Evolutionary conservation across 2,797 vertebrate species (phyloP), one percentile per base, ranked within the genome.

Genomic region (Schizopygopsis malacanthus): DNA sequence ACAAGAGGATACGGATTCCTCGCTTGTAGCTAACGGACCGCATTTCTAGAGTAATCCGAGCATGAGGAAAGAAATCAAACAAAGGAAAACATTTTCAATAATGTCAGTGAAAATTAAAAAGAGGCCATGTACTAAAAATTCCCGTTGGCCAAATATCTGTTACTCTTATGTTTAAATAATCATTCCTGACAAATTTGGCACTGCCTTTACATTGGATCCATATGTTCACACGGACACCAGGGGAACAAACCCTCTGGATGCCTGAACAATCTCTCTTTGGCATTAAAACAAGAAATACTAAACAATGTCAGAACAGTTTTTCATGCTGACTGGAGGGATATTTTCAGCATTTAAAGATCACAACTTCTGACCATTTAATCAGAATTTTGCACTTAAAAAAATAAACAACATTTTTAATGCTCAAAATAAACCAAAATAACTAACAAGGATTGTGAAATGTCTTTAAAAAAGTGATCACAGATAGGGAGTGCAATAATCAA

Each of bases 181-280:
- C 10, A 71, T 85, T 77, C 25, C 50, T 88, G 87, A 89, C 83
- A 87, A 80, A 77, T 84, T 41, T 87, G 86, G 77, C 89, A 85
- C 50, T 13, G 78, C n/a, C 85, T 71, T 75, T 72, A 73, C 33
- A 70, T 81, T 82, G 54, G 6, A 73, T 67, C 65, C 78, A 61
- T 72, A 87, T 73, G 65, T 39, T 72, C 39, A 82, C 70, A 37
- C 18, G 72, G 45, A 72, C 81, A 59, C 45, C 71, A 59, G 79
- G 72, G 61, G 43, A 71, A n/a, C 47, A 37, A 22, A 77, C 20
- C 15, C 37, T 81, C 28, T 22, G 28, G 43, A 77, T 28, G 2
- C 28, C 59, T 41, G 2, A 77, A 69, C 39, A 75, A 59, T 41
- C 59, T 59, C 75, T 16, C 11, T 28, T 73, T 85, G 67, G 59